phyloP scores from a whole-genome alignment of 2,113 vertebrate genomes.

The Thryonomys swinderianus region DNA sequence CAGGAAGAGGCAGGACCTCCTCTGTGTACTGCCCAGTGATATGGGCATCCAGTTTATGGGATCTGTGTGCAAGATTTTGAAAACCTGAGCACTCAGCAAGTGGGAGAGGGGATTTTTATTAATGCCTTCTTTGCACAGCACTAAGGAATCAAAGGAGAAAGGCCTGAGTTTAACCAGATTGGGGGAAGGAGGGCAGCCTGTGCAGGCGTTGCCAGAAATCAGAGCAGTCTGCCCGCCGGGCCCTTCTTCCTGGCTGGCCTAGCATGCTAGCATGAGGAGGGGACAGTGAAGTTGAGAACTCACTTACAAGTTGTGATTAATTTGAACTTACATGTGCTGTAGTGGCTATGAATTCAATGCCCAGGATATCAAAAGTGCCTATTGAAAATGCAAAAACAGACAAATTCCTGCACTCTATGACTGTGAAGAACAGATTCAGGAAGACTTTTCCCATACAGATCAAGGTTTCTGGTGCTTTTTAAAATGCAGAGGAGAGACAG shows the following conservation, averaged over 20 bases:
- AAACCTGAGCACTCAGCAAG: background rate
- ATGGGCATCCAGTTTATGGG: background rate
- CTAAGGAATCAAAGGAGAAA: background rate
- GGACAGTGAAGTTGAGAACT: background rate
- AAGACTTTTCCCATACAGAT: slow-evolving; percentile 18
- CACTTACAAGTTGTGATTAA: background rate
- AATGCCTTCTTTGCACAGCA: background rate
- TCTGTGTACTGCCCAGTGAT: background rate
- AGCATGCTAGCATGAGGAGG: background rate
- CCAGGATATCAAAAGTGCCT: background rate
- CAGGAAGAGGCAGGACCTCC: background rate
- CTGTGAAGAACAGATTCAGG: background rate
- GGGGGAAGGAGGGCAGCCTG: background rate
- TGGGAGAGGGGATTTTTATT: background rate
- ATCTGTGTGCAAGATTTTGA: background rate
- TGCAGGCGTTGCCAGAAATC: background rate
- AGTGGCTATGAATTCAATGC: background rate
- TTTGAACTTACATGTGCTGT: background rate
- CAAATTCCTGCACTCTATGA: background rate
- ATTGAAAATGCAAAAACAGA: background rate
- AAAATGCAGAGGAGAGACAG: background rate
- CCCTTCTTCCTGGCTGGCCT: background rate
- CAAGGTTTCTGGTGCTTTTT: background rate
- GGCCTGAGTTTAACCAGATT: background rate
- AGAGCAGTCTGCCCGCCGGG: background rate